Base-by-base conservation (phyloP, 1,140 invertebrate species). In the Dendrolimus punctatus region DNA sequence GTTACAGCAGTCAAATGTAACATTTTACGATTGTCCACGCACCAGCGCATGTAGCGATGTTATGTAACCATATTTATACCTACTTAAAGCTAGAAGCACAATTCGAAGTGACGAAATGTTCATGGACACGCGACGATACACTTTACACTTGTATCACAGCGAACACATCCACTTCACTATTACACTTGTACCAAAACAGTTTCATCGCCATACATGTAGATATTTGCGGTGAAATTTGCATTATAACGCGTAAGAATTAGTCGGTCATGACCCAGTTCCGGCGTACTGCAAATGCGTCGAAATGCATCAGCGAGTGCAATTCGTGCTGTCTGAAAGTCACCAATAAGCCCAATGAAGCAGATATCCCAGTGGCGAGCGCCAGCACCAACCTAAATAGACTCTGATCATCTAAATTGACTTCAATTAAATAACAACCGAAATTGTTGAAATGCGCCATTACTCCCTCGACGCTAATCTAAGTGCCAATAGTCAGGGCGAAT, bases 351-450 rank as follows among this genome's bases (percentile, higher is more conserved):
- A 86, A 86, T 86, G 83, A 86, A 86, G 83, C 75, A 84, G 83
- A 80, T 78, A 84, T 84, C 83, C 79, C 80, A 73, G 66, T 78
- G 76, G 68, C 80, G 80, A 82, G 73, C 75, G 78, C 77, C 80
- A 84, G 80, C 83, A 83, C 78, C 83, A 86, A 86, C 83, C 83
- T 86, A 86, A 86, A 86, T 86, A 86, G 83, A 86, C 79, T 86
- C 80, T 86, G 83, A 86, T 86, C 83, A 84, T 86, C 80, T 86
- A 86, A 86, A 86, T 86, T 86, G 83, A 86, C 83, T 86, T 86
- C 83, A 86, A 86, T 86, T 86, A 86, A 86, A 86, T 86, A 86
- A 86, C 83, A 86, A 86, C 82, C 82, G 80, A 86, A 86, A 84
- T 86, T 84, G 82, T 84, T 86, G 82, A 84, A 86, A 86, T 86